Evolutionary conservation across 1,140 invertebrate species (phyloP).

Genomic region (Drosophila tristis): DNA sequence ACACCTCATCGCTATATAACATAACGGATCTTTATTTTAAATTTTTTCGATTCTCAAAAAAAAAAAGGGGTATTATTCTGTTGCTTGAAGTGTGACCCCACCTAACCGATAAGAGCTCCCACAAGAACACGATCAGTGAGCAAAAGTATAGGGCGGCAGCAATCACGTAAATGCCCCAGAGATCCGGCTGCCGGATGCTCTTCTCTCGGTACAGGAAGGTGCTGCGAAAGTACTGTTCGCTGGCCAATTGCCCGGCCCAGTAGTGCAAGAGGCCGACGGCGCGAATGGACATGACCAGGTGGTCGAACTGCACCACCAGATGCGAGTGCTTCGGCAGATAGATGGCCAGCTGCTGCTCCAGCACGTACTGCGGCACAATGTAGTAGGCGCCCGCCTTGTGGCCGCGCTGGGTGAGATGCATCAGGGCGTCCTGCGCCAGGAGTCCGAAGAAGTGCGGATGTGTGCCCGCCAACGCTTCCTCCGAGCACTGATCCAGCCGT

Average conservation of each 20-base stretch:
- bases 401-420: conserved; percentile 22
- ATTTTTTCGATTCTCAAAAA: not conserved
- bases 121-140: conserved; percentile 38
- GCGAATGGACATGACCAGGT: conserved; percentile 51
- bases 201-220: conserved; percentile 37
- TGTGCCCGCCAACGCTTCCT: not conserved
- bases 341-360: conserved; percentile 63
- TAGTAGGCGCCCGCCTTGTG: conserved; percentile 46
- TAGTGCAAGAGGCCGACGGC: conserved; percentile 53
- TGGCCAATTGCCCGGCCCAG: conserved; percentile 43
- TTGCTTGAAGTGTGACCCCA: no score
- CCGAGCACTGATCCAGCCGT: conserved; percentile 20
- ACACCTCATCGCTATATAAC: no score
- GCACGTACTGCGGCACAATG: conserved; percentile 41
- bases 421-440: conserved; percentile 40
- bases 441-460: conserved; percentile 35
- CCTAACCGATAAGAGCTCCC: conserved; percentile 22
- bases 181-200: conserved; percentile 38
- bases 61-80: not conserved
- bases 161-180: conserved; percentile 40
- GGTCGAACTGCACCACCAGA: conserved; percentile 43
- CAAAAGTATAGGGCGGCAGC: conserved; percentile 25
- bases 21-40: not conserved
- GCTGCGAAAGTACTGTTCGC: conserved; percentile 49
- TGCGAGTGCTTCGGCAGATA: conserved; percentile 63